Evolutionary conservation across 2,888 invertebrate species (phyloP).

Genomic region (Epinotia bilunana): DNA sequence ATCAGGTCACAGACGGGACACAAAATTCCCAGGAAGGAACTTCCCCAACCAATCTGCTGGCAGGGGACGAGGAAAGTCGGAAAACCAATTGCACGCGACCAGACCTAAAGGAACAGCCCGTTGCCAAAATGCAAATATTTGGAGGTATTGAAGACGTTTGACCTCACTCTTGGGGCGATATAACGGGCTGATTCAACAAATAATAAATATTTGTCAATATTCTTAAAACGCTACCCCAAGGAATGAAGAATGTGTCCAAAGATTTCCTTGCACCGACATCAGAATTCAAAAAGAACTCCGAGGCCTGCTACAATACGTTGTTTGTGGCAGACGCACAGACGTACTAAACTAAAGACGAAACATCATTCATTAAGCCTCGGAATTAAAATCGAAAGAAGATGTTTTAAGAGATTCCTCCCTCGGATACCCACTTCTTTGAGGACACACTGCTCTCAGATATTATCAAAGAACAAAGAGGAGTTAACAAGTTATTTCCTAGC

Average conservation of each 20-base stretch:
- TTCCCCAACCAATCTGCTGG: no score
- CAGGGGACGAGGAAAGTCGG: no score
- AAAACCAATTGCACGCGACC: no score
- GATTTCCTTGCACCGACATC: not conserved
- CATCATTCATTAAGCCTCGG: not conserved
- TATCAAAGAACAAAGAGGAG: no score
- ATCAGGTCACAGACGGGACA: no score
- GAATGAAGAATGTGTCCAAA: not conserved
- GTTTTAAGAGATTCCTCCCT: no score
- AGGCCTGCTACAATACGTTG: not conserved
- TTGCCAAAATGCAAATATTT: not conserved
- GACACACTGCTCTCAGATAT: no score
- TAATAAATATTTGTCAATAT: not conserved
- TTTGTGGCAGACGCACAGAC: not conserved
- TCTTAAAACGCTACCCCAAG: not conserved
- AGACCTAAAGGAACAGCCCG: no score
- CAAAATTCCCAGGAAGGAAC: no score
- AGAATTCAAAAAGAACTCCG: conserved; percentile 2
- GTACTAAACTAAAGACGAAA: not conserved
- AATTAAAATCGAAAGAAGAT: no score
- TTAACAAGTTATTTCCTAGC: no score
- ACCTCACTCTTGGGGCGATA: not conserved
- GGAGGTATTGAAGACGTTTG: not conserved
- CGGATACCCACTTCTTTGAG: no score
- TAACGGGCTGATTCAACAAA: conserved; percentile 1